Conservation (phyloP, 2,113 vertebrate species). For the Saguinus midas region DNA sequence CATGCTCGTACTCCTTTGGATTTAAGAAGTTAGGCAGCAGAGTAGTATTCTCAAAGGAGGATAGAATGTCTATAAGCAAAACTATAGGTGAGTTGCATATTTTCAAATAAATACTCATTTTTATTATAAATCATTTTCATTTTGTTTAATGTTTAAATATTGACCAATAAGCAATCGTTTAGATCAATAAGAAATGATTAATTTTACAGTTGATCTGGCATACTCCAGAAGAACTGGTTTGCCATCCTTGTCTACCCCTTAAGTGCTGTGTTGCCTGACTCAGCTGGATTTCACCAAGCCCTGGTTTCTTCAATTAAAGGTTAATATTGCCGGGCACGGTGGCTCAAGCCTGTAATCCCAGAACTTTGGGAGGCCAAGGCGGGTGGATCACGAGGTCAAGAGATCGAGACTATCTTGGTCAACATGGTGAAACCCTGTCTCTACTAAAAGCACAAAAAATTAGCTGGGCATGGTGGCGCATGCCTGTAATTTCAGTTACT, state of each 20-base stretch:
- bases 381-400: too few relatives aligned
- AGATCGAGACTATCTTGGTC: too few relatives aligned
- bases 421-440: too few relatives aligned
- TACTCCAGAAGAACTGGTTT: background rate
- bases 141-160: background rate
- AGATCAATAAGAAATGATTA: background rate
- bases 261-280: background rate
- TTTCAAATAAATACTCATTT: background rate
- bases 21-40: background rate
- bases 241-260: background rate
- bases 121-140: background rate
- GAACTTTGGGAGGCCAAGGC: too few relatives aligned
- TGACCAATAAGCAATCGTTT: background rate
- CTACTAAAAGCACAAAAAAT: too few relatives aligned
- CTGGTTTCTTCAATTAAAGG: background rate
- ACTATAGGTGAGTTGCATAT: background rate
- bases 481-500: too few relatives aligned
- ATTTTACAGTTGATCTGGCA: background rate
- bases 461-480: too few relatives aligned
- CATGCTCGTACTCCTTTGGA: background rate
- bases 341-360: too few relatives aligned
- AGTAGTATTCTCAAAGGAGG: background rate
- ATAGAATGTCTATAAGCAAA: background rate
- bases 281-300: background rate
- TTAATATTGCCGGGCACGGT: background rate